Evolutionary conservation across 2,797 vertebrate genomes (phyloP), one percentile per base, ranked within the genome.

Genomic region (Scarus forsteni): DNA sequence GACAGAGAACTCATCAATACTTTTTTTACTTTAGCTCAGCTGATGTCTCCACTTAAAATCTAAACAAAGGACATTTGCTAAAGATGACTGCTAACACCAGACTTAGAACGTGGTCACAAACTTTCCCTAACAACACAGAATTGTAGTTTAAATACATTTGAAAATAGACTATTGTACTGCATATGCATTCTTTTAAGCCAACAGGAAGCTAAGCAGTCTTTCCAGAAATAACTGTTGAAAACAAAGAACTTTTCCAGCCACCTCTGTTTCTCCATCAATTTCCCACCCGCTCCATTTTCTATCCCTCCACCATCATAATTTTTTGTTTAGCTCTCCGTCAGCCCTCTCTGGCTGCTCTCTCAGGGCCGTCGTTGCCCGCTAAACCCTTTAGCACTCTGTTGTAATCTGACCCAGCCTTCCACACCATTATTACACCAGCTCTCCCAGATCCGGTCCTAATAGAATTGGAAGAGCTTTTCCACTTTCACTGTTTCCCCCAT

Each of bases 371-470:
- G 27, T 67, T 18, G 56, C 82, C 85, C 79, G 19, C 84, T 90
- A 90, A 92, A 89, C 73, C 71, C 63, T 84, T 92, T 89, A 89
- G 84, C 83, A 8, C 74, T 70, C 75, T 73, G 62, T 53, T 79
- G 86, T 89, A 86, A 92, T 89, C 80, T 73, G 81, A 88, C 85
- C 84, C 63, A 36, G 79, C 77, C 83, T 60, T 87, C 80, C 38
- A 10, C 36, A 60, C 89, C 81, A 86, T 92, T 92, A 94, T 92
- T 93, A 89, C 92, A 79, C 81, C 78, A 82, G 77, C 87, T 68
- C 75, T 88, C 85, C 60, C 69, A 84, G 87, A 92, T 91, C 88
- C 86, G 77, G 81, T 83, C 80, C 80, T 94, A 93, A 93, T 93
- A 90, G 79, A 83, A 94, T 95, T 88, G 70, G 43, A 60, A 73